Base-by-base conservation (phyloP, 2,797 vertebrate genomes). In the Hoplostethus mediterraneus region DNA sequence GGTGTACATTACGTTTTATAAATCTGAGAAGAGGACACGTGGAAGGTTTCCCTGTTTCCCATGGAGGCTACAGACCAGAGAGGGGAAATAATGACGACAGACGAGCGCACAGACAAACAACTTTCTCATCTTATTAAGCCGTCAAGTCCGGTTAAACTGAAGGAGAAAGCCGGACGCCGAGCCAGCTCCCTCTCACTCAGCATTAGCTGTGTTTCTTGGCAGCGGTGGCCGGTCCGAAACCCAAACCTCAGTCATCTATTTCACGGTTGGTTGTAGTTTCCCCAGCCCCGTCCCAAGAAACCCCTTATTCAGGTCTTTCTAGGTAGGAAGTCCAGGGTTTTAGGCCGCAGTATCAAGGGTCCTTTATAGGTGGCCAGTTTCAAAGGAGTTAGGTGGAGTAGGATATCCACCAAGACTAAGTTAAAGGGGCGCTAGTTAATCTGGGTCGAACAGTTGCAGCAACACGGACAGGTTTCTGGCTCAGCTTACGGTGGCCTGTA, bases 171-270 rank as follows among this genome's bases (percentile, higher is more conserved):
- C 11, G 17, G n/a, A 36, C 17, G 2, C 54, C 0, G 47, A 54
- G 59, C 70, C 64, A 16, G 48, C 52, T 16, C 40, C 17, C 40
- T 25, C 31, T 4, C 67, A 63, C 66, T 40, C 56, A 16, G 21
- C 28, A 67, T 16, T 38, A n/a, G 21, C 3, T 30, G 62, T 63
- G 63, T 59, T 56, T 59, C 11, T 75, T 75, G 72, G 72, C 78
- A 60, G 67, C 59, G 64, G 54, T 0, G 6, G 62, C 71, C 62
- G 66, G 16, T 36, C 5, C 49, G 63, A 72, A 63, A 59, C 62
- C 31, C 47, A 53, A 65, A 44, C 30, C 67, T 75, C 53, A 17
- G 30, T 44, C 63, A 16, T 63, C 40, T 63, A 49, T 51, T 75
- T 56, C 52, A 62, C 57, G 14, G 54, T 64, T 30, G 6, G 48